Conservation (phyloP, 2,888 invertebrate species). For the Acanthopleura granulata region DNA sequence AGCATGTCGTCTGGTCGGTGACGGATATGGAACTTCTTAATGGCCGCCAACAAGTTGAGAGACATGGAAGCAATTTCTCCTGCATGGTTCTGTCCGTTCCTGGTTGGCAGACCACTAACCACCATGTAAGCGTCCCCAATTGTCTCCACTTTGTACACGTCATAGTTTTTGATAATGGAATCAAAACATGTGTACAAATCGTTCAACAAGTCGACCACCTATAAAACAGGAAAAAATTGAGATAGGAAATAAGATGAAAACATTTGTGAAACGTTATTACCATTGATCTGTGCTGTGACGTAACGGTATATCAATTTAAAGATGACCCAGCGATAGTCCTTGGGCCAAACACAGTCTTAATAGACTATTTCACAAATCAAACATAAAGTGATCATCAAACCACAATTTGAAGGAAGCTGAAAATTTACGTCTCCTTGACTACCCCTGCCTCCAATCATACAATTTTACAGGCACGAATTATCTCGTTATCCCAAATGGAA, state of each 20-base stretch:
- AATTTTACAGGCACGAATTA: too few relatives aligned
- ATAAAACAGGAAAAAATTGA: constrained; percentile 30
- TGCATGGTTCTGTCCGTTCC: constrained; percentile 63
- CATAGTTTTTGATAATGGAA: constrained; percentile 94
- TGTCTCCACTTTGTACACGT: constrained; percentile 91
- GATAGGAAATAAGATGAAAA: not conserved
- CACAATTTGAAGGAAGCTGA: too few relatives aligned
- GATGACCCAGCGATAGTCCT: too few relatives aligned
- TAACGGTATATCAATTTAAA: too few relatives aligned
- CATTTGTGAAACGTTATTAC: too few relatives aligned
- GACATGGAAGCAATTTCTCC: constrained; percentile 69
- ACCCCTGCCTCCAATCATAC: too few relatives aligned
- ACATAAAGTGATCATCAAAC: too few relatives aligned
- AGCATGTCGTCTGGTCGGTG: constrained; percentile 60
- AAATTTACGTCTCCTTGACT: too few relatives aligned
- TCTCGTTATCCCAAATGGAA: too few relatives aligned
- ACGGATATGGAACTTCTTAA: constrained; percentile 59
- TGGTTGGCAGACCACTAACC: constrained; percentile 62
- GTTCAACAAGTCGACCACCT: constrained; percentile 97
- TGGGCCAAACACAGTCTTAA: too few relatives aligned
- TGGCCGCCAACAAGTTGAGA: constrained; percentile 58
- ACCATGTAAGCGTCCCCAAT: constrained; percentile 66
- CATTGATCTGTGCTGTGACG: too few relatives aligned
- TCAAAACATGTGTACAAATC: constrained; percentile 98
- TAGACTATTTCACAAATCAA: too few relatives aligned